Evolutionary conservation across 2,888 invertebrate genomes (phyloP).

Genomic region (Schizotus pectinicornis): DNA sequence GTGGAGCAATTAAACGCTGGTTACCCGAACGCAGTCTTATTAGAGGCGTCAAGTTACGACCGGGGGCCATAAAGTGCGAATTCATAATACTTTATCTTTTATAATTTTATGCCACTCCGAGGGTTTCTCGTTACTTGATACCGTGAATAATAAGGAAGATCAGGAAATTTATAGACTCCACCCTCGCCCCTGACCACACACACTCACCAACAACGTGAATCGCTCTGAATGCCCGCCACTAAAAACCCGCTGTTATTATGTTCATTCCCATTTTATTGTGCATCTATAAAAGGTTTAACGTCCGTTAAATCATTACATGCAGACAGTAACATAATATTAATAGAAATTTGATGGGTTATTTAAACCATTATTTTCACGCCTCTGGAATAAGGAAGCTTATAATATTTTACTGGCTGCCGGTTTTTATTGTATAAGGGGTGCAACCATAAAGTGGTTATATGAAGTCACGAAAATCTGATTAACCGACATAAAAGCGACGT

Average conservation of each 20-base stretch:
- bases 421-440: constrained; percentile 9
- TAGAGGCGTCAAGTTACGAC: constrained; percentile 15
- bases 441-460: constrained; percentile 4
- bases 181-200: constrained; percentile 28
- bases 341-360: constrained; percentile 30
- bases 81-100: constrained; percentile 22
- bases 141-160: constrained; percentile 24
- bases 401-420: constrained; percentile 4
- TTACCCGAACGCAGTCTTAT: too few species aligned
- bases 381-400: constrained; percentile 6
- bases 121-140: constrained; percentile 22
- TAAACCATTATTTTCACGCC: constrained; percentile 24
- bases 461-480: constrained; percentile 24
- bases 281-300: constrained; percentile 30
- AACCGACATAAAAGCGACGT: constrained; percentile 20
- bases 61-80: constrained; percentile 11
- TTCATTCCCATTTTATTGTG: constrained; percentile 30
- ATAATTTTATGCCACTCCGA: constrained; percentile 11
- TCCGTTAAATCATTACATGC: constrained; percentile 31
- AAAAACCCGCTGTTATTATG: constrained; percentile 16
- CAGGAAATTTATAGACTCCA: constrained; percentile 17
- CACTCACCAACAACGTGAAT: constrained; percentile 19
- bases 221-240: constrained; percentile 17
- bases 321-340: constrained; percentile 28
- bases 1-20: too few species aligned